A percentile compares a stretch with the other conserved stretches of the same genome.
Conservation (phyloP, 2,113 vertebrate species). For the Mionectes macconnelli region DNA sequence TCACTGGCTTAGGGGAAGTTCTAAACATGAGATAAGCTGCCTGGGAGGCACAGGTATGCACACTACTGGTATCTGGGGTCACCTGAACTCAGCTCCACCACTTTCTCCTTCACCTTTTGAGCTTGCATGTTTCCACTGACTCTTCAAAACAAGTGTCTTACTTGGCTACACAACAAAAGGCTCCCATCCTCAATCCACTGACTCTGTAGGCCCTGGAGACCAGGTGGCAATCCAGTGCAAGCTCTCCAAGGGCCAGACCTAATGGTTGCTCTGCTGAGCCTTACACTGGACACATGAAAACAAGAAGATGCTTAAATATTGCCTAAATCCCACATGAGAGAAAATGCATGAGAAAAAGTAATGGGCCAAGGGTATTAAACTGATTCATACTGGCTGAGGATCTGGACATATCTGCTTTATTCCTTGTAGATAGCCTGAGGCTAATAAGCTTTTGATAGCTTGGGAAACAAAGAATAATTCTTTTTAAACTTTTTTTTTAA, state of each 20-base stretch:
- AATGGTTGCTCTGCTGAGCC: neutral
- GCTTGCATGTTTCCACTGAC: neutral
- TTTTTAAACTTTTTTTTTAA: neutral
- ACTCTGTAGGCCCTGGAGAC: neutral
- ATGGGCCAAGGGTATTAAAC: neutral
- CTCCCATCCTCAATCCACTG: neutral
- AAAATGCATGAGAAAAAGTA: neutral
- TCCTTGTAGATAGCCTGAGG: neutral
- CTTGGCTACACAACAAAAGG: neutral
- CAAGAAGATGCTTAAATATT: neutral
- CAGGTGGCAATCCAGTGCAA: neutral
- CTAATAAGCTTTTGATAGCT: constrained; percentile 1
- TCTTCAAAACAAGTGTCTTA: neutral
- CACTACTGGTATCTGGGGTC: neutral
- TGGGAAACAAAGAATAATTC: constrained; percentile 17
- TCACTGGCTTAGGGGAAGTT: neutral
- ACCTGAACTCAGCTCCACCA: neutral
- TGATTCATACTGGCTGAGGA: neutral
- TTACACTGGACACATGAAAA: neutral
- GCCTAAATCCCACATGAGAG: neutral
- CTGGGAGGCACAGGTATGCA: neutral
- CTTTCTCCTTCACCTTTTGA: neutral
- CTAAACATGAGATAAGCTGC: neutral
- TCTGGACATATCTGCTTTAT: constrained; percentile 12
- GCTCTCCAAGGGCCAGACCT: neutral